Evolutionary conservation across 2,113 vertebrate species (phyloP), one percentile per base, ranked within the genome.

Genomic region (Collichthys lucidus): DNA sequence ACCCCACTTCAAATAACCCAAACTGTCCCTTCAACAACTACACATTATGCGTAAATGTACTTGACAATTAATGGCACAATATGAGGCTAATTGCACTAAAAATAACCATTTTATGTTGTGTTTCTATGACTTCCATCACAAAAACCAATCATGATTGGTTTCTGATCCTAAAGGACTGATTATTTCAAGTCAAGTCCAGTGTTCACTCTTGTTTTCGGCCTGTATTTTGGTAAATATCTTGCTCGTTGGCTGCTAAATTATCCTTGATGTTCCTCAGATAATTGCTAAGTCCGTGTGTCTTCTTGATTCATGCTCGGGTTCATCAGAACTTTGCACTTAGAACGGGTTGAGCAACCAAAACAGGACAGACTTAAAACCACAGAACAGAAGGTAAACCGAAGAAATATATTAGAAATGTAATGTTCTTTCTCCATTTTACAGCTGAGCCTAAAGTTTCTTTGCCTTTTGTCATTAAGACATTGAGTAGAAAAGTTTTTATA

Each of bases 401-500:
- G 4, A 70, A 42, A 62, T 22, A 50, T 64, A 8, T 50, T 50
- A 19, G 50, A 53, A 8, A 22, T 22, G 1, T 57, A 15, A 47
- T 26, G 11, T 19, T 4, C 11, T 29, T 35, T 35, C 31, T 5
- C 31, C 8, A 15, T 50, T 67, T 57, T 42, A 42, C 8, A 57
- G 11, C 19, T 0, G 4, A 72, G 7, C 19, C 44, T 40, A 14
- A 47, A 47, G 46, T 65, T 22, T 22, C 20, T 29, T 47, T 22
- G 44, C 19, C 5, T 87, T 79, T 79, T 75, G 62, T 83, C 77
- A n/a, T 31, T 22, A 42, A 50, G 29, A 20, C 5, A 52, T 12
- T 24, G 14, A 31, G 40, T 7, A 62, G 44, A 80, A 26, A 46
- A 31, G 24, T 50, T 52, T n/a, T 47, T 69, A n/a, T 53, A 62